These are phyloP conservation scores for Phaetusa simplex DNA, from an alignment of 2,113 vertebrate genomes.

Conservation along the genomic window DNA sequence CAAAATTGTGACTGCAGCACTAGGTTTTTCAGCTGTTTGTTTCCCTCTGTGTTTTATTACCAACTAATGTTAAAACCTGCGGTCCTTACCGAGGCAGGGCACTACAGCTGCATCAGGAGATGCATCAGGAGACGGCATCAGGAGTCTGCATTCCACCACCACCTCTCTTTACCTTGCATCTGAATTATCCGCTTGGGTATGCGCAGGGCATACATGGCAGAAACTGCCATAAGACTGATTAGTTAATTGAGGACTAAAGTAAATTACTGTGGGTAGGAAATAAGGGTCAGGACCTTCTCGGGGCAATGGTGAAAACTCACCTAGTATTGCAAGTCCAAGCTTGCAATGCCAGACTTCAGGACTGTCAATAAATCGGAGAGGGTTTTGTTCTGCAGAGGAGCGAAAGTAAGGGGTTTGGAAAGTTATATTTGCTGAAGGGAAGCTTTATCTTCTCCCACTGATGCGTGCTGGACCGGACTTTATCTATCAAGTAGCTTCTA, in stretches of 20 bases:
- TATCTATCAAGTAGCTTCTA: not conserved
- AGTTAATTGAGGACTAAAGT: not conserved
- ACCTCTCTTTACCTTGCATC: not conserved
- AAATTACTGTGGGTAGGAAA: not conserved
- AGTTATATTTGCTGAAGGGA: rapidly evolving
- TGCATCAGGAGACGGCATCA: not conserved
- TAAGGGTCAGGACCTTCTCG: not conserved
- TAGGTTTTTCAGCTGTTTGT: not conserved
- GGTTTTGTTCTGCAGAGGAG: not conserved
- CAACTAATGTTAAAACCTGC: not conserved
- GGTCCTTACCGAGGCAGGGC: not conserved
- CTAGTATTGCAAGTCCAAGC: not conserved
- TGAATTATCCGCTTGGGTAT: not conserved
- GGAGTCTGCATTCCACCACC: not conserved
- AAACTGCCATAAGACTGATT: not conserved
- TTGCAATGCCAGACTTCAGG: not conserved
- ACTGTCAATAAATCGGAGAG: not conserved
- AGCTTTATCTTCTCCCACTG: not conserved
- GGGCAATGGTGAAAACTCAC: not conserved
- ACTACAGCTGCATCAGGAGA: not conserved
- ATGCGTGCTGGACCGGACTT: not conserved
- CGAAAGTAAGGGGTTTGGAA: not conserved
- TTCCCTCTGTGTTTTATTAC: not conserved
- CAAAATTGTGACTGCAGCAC: not conserved
- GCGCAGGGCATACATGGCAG: not conserved